phyloP scores from a whole-genome alignment of 2,888 invertebrate species.

The Diarsia rubi region DNA sequence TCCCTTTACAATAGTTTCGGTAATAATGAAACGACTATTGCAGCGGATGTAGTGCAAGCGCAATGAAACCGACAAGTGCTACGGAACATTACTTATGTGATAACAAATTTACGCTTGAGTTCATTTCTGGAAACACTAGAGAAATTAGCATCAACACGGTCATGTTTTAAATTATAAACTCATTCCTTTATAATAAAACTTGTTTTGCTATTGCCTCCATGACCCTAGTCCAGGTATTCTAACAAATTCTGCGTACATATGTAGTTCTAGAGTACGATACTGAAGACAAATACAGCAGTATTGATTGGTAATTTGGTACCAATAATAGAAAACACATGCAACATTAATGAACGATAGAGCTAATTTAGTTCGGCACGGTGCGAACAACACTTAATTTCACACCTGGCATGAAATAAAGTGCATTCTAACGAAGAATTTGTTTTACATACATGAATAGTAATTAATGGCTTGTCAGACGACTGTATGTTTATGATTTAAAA shows the following conservation, averaged over 20 bases:
- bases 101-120: conserved; percentile 38
- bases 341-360: conserved; percentile 26
- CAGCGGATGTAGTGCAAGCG: conserved; percentile 44
- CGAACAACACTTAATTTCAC: conserved; percentile 9
- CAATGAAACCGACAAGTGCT: conserved; percentile 45
- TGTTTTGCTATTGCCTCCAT: neutral
- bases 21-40: conserved; percentile 33
- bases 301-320: neutral
- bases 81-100: conserved; percentile 45
- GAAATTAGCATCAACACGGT: conserved; percentile 18
- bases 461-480: conserved; percentile 33
- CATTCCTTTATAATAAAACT: neutral
- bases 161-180: neutral
- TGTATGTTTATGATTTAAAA: conserved; percentile 25
- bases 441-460: conserved; percentile 40
- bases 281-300: neutral
- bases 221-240: neutral
- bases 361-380: conserved; percentile 3
- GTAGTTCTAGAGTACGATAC: neutral
- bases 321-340: conserved; percentile 16
- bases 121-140: conserved; percentile 17
- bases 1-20: conserved; percentile 4
- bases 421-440: conserved; percentile 15
- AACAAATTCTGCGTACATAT: neutral
- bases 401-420: conserved; percentile 9